Conservation (phyloP, 2,888 invertebrate species). For the Lamellibrachia satsuma region DNA sequence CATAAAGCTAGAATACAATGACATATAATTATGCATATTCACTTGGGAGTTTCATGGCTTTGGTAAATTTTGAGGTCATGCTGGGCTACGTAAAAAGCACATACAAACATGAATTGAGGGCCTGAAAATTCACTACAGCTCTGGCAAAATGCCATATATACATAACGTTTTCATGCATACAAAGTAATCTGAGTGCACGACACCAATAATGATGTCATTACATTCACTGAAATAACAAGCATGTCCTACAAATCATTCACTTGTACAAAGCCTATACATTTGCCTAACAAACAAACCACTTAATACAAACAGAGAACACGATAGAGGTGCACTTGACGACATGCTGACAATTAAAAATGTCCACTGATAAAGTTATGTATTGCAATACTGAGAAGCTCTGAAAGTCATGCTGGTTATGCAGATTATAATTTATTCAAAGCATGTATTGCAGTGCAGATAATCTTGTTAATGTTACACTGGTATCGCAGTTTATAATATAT, state of each 20-base stretch:
- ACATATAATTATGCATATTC: too few relatives aligned
- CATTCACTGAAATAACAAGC: neutral
- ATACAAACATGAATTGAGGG: neutral
- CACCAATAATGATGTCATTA: neutral
- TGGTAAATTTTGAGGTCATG: neutral
- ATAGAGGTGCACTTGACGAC: neutral
- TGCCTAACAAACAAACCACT: slow-evolving; percentile 17
- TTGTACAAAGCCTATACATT: neutral
- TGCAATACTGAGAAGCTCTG: neutral
- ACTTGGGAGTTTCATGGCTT: too few relatives aligned
- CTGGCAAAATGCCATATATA: neutral
- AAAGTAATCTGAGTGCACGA: neutral
- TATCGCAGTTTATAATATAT: neutral
- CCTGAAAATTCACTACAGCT: neutral
- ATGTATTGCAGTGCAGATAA: neutral
- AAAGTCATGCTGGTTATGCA: neutral
- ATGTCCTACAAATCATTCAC: neutral
- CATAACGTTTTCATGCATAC: neutral
- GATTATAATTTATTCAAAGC: neutral
- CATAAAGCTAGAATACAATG: too few relatives aligned
- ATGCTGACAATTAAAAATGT: too few relatives aligned
- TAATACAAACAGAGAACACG: neutral
- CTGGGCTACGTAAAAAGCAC: neutral
- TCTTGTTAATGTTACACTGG: neutral
- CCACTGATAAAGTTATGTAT: too few relatives aligned